Evolutionary conservation across 2,888 invertebrate species (phyloP), one percentile per base, ranked within the genome.

Genomic region (Endotricha flammealis): DNA sequence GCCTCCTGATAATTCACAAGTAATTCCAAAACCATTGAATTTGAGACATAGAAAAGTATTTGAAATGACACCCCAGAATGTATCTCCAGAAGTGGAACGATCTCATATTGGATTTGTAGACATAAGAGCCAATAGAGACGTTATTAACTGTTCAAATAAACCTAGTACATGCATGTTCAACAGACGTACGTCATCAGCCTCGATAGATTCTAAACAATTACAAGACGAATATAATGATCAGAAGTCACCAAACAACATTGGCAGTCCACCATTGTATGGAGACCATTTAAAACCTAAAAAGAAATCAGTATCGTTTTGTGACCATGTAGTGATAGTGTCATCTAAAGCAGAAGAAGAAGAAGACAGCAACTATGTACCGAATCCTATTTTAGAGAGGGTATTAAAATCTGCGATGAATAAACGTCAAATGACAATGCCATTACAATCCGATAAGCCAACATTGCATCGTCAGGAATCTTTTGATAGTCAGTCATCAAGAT

Each of bases 241-340:
- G 46, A 82, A 80, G 51, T 29, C 28, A 4, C 29, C 35, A 0
- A 52, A 58, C 1, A 55, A 61, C 7, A 81, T 64, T 34, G 78
- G 80, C 17, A 64, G 38, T 11, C 37, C 60, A 0, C 17, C 29
- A 2, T 28, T 29, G 10, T 81, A 86, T 41, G 77, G 74, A 7
- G 90, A 90, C 46, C 72, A 81, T 0, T 88, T 90, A 32, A 88
- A 92, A 39, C 90, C 91, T 0, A 95, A 95, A 65, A 96, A 96
- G 88, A 97, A 97, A 73, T 95, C 95, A 39, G 97, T 97, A 3
- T 96, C 97, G 0, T 97, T 97, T 75, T 97, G 96, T 62, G 97
- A 97, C 69, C 95, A 97, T 77, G 96, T 97, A 0, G 96, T 96
- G 43, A 80, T 97, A 37, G 96, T 97, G 7, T 35, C 35, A 23